These are phyloP conservation scores for Trididemnum miniatum DNA, from an alignment of 23 tunicate genomes.

Conservation along the genomic window DNA sequence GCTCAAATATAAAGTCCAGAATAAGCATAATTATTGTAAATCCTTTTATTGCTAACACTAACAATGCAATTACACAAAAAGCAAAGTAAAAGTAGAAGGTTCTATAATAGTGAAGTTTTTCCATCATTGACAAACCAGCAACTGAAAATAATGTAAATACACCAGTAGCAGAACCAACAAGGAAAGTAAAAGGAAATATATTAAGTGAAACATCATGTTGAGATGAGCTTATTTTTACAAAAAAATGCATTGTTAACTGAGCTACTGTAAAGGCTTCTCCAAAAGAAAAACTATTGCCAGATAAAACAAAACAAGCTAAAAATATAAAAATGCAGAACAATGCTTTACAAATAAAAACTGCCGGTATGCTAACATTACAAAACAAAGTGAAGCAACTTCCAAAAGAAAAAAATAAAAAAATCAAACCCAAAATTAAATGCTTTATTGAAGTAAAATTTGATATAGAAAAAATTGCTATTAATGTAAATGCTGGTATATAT, in stretches of 20 bases:
- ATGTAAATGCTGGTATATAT: neutral
- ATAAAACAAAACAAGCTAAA: slow-evolving; percentile 18
- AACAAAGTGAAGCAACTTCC: neutral
- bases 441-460: no score
- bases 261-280: slow-evolving; percentile 50
- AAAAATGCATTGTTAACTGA: slow-evolving; percentile 31
- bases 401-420: no score
- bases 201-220: neutral
- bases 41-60: neutral
- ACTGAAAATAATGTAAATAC: neutral
- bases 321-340: slow-evolving; percentile 16
- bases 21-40: neutral
- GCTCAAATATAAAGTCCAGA: neutral
- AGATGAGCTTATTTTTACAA: neutral
- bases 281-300: slow-evolving; percentile 42
- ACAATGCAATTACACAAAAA: neutral
- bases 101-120: neutral
- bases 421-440: neutral
- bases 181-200: neutral
- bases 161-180: neutral
- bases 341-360: neutral
- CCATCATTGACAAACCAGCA: neutral
- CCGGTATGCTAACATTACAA: neutral
- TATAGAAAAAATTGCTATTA: neutral
- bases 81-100: neutral